Evolutionary conservation across 2,797 vertebrate species (phyloP), one percentile per base, ranked within the genome.

Genomic region (Discoglossus pictus): DNA sequence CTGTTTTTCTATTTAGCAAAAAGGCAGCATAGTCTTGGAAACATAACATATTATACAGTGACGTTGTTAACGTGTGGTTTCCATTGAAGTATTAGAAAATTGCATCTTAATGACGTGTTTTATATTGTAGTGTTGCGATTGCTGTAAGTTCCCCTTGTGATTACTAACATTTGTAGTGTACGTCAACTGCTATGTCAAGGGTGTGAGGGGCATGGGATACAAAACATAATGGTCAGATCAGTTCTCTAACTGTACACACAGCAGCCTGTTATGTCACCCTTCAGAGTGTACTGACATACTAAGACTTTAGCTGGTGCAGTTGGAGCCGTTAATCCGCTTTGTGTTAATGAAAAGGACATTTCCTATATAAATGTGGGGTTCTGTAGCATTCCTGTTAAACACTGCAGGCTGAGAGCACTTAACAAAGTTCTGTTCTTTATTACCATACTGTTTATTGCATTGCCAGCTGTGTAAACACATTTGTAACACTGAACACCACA

Each of bases 151-250:
- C 25, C 20, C 13, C 50, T 52, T 34, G 11, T 53, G 42, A 60
- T n/a, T n/a, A n/a, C n/a, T n/a, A n/a, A n/a, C n/a, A n/a, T 44
- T 23, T 34, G 25, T 52, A 13, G 54, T 40, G 20, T 42, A 56
- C 60, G 67, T 70, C 60, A 70, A 5, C 25, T 48, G 10, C 42
- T 56, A 56, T 63, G 35, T 70, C 60, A 56, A 63, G 23, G 50
- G 31, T 9, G 40, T 27, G 18, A 54, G 16, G 17, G 15, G 21
- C 38, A 16, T 34, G 7, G 46, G 16, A 42, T n/a, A 51, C 15
- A 20, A 48, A 46, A 40, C 17, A 42, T 16, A 59, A 53, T 1
- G 17, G n/a, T n/a, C 48, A 51, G 54, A n/a, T 21, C 18, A 20
- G 2, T 12, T 18, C 31, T 68, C 35, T 6, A 61, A 47, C 13